Evolutionary conservation across 1,140 invertebrate species (phyloP), one percentile per base, ranked within the genome.

Genomic region (Pomacea maculata): DNA sequence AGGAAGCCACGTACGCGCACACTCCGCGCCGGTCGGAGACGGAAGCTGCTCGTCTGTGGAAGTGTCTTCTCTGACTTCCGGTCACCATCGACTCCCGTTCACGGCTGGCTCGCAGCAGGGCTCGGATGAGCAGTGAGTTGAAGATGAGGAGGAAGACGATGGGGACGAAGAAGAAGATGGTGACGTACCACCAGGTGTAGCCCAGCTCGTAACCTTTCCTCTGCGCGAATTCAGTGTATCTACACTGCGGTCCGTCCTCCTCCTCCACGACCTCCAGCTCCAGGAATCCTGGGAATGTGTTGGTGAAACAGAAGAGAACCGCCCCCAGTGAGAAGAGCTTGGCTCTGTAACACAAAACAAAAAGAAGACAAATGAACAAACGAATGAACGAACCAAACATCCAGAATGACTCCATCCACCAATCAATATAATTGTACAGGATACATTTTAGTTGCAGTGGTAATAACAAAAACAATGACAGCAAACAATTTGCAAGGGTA

Each of bases 121-220:
- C 92, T 74, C 92, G 90, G n/a, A 95, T 93, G 34, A 95, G 92
- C 83, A 95, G 94, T 61, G 92, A 93, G 89, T 96, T 96, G 87
- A 95, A 95, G 87, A 95, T 92, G 15, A 93, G 92, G 78, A 96
- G 89, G 11, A 95, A 88, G 5, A 93, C 83, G 9, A 95, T 89
- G 0, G 95, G 95, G 29, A 95, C 83, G 61, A 95, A 89, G 10
- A 94, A 93, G 87, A 95, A 95, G 1, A 93, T 89, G 15, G 94
- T 87, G 21, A 93, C 91, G 25, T 93, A 93, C 83, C 94, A 94
- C 93, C 94, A 93, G 82, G 93, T 94, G 89, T 94, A 95, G 34
- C 94, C 90, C 25, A 90, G 90, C 17, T 87, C 88, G 89, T 95
- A 95, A 2, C 91, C 91, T 15, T 90, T 85, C 86, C 94, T 93